Percentiles rank a stretch among this genome's conserved stretches.
Conservation (phyloP, 2,888 invertebrate species). For the Agonopterix arenella region DNA sequence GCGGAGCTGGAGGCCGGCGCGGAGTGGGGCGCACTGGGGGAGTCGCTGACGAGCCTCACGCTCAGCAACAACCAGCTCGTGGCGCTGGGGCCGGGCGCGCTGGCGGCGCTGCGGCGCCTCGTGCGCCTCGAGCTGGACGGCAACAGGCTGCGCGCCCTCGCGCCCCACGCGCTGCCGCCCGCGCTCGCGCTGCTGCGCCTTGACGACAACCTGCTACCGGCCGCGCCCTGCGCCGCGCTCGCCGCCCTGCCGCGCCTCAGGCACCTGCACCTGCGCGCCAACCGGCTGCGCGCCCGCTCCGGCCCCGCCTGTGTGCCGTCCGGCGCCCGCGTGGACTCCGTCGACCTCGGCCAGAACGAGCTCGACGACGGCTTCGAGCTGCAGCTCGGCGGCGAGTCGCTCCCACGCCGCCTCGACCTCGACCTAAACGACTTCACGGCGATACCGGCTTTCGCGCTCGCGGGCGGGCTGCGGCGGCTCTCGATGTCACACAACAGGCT, state of each 20-base stretch:
- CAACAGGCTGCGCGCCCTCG: constrained; percentile 79
- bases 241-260: constrained; percentile 75
- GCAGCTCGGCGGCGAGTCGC: constrained; percentile 80
- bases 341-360: constrained; percentile 88
- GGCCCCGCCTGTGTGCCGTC: constrained; percentile 40
- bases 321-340: constrained; percentile 80
- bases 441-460: constrained; percentile 79
- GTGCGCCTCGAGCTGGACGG: constrained; percentile 80
- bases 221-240: constrained; percentile 76
- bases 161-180: constrained; percentile 75
- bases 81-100: constrained; percentile 51
- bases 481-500: constrained; percentile 86
- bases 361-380: constrained; percentile 79
- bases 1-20: constrained; percentile 30
- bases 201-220: constrained; percentile 79
- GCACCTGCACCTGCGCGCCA: constrained; percentile 78
- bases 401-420: constrained; percentile 83
- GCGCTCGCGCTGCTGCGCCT: constrained; percentile 79
- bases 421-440: constrained; percentile 84
- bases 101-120: constrained; percentile 77
- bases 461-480: constrained; percentile 81
- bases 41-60: constrained; percentile 83
- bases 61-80: constrained; percentile 86
- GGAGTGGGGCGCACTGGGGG: constrained; percentile 85
- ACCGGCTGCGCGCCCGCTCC: constrained; percentile 30